These are phyloP conservation scores for Chiroxiphia lanceolata DNA, from an alignment of 2,797 vertebrate genomes.

Conservation along the genomic window DNA sequence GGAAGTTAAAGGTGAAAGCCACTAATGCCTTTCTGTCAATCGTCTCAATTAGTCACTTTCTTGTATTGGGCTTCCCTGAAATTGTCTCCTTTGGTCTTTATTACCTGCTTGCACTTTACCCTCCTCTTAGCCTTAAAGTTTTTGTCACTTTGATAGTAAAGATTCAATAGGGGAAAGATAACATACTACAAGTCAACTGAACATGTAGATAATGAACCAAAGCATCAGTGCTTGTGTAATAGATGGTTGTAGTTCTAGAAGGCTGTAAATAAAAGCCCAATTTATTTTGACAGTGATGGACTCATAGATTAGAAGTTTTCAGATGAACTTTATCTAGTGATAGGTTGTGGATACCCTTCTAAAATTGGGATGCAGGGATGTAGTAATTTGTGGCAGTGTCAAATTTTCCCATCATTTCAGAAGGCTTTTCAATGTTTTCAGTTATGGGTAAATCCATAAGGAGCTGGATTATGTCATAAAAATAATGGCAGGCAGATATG, in stretches of 20 bases:
- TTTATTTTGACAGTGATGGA: not conserved
- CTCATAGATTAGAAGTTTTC: not conserved
- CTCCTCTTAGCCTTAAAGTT: not conserved
- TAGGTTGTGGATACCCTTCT: not conserved
- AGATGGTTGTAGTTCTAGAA: not conserved
- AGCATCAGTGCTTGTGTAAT: not conserved
- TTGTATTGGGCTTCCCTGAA: not conserved
- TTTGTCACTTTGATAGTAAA: not conserved
- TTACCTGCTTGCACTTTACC: not conserved
- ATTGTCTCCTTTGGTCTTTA: not conserved
- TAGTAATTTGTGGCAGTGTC: rapidly evolving
- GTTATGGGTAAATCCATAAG: not conserved
- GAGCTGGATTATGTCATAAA: not conserved
- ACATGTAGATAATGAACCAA: not conserved
- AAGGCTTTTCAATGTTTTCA: not conserved
- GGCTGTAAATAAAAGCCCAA: not conserved
- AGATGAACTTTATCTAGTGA: not conserved
- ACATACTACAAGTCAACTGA: not conserved
- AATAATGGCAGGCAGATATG: not conserved
- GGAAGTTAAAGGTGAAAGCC: not conserved
- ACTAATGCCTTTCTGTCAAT: not conserved
- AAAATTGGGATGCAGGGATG: not conserved
- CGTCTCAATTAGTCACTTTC: not conserved
- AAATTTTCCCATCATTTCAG: not conserved
- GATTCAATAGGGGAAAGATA: not conserved